phyloP scores from a whole-genome alignment of 2,113 vertebrate genomes.

The Promerops cafer region DNA sequence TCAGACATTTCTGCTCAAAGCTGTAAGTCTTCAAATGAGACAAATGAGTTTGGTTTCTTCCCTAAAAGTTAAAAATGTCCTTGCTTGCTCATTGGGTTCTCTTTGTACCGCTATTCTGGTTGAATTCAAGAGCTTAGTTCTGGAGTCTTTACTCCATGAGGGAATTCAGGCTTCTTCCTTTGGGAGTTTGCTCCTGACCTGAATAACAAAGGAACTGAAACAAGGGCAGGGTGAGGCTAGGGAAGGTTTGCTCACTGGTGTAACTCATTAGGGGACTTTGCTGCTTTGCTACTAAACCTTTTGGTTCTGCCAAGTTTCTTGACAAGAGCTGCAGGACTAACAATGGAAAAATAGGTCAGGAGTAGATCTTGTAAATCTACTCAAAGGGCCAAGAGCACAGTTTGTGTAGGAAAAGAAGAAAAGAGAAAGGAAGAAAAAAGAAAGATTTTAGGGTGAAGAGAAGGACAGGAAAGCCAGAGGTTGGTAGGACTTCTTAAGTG shows the following conservation, averaged over 20 bases:
- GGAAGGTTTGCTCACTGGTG: conserved; percentile 3
- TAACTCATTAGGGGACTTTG: not conserved
- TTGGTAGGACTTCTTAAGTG: not conserved
- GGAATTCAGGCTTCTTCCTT: conserved; percentile 1
- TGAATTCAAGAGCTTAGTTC: not conserved
- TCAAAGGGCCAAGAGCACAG: not conserved
- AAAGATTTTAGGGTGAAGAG: not conserved
- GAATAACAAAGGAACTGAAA: conserved; percentile 29
- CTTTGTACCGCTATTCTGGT: not conserved
- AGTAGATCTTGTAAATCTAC: conserved; percentile 15
- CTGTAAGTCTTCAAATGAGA: not conserved
- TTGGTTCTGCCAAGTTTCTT: conserved; percentile 41
- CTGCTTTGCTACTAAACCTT: conserved; percentile 1
- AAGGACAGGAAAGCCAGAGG: not conserved
- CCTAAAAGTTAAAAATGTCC: not conserved
- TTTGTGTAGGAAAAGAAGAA: not conserved
- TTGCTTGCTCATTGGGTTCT: not conserved
- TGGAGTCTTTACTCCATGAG: not conserved
- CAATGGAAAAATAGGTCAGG: conserved; percentile 45
- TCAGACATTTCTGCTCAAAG: not conserved
- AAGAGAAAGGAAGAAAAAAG: not conserved
- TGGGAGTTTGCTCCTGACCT: conserved; percentile 3
- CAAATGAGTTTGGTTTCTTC: not conserved
- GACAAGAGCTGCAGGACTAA: conserved; percentile 6
- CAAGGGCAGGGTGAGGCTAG: not conserved